phyloP scores from a whole-genome alignment of 2,888 invertebrate species.

The Himalopsyche japonica region DNA sequence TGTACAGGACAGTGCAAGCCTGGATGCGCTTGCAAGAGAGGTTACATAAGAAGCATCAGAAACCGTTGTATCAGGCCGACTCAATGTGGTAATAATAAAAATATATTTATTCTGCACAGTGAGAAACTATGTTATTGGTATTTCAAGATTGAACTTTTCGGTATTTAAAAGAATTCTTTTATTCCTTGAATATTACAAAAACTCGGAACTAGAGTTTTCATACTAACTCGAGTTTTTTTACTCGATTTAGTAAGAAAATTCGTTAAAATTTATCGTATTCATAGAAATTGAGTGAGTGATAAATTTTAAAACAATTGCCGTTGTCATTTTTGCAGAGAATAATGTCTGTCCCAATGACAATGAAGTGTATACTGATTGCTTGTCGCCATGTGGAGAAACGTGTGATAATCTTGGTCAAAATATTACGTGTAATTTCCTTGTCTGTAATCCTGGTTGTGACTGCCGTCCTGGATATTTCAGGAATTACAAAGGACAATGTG shows the following conservation, averaged over 20 bases:
- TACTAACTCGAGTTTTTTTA: too few species aligned
- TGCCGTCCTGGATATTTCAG: conserved; percentile 23
- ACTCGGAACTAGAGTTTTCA: too few species aligned
- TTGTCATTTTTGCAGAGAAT: background rate
- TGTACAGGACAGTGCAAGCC: background rate
- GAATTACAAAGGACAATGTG: conserved; percentile 2
- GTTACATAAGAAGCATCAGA: background rate
- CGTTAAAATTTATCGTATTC: too few species aligned
- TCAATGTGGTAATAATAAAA: background rate
- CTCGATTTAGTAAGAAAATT: too few species aligned
- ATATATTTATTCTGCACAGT: background rate
- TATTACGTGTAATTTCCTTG: conserved; percentile 21
- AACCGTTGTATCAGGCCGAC: background rate
- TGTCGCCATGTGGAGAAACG: conserved; percentile 23
- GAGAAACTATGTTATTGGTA: too few species aligned
- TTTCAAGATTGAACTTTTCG: too few species aligned
- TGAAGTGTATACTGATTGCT: conserved; percentile 15
- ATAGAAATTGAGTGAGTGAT: too few species aligned
- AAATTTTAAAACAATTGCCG: too few species aligned
- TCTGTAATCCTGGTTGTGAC: conserved; percentile 28
- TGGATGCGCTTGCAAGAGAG: background rate
- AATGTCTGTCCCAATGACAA: conserved; percentile 8
- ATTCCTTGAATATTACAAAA: too few species aligned
- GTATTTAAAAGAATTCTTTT: too few species aligned
- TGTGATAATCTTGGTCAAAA: conserved; percentile 21